A percentile compares a stretch with the other conserved stretches of the same genome.
Conservation (phyloP, 2,113 vertebrate species). For the Ctenodactylus gundi region DNA sequence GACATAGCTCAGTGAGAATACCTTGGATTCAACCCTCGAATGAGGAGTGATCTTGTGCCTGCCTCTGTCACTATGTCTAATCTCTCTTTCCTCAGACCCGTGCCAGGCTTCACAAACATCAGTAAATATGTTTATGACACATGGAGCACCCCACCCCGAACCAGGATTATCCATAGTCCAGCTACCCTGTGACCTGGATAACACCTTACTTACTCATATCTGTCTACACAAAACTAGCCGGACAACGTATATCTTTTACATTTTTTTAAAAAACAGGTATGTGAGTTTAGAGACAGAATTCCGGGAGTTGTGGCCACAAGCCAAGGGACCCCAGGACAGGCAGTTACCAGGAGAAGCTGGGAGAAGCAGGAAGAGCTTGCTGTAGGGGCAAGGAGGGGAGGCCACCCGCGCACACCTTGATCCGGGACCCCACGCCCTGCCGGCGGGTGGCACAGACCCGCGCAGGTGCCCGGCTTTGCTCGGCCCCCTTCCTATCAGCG, state of each 20-base stretch:
- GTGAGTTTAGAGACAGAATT: not conserved
- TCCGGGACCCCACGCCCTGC: not conserved
- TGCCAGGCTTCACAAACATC: too few relatives aligned
- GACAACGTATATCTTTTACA: not conserved
- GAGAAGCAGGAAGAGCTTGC: not conserved
- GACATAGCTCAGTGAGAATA: not conserved
- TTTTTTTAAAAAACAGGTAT: not conserved
- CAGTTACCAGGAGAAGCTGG: not conserved
- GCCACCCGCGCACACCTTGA: not conserved
- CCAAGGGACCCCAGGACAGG: too few relatives aligned
- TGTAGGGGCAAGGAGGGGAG: not conserved
- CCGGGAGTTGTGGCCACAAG: not conserved
- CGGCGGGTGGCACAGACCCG: rapidly evolving
- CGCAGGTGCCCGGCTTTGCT: rapidly evolving
- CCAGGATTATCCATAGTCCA: too few relatives aligned
- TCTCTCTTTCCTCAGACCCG: not conserved
- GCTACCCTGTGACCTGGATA: too few relatives aligned
- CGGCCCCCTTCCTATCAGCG: not conserved
- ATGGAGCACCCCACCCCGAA: too few relatives aligned
- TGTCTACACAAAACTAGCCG: not conserved
- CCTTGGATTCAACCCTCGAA: not conserved
- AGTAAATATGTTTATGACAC: not conserved
- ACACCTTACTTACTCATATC: not conserved
- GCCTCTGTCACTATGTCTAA: not conserved
- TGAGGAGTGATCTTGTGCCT: not conserved